Conservation (phyloP, 2,797 vertebrate species). For the Centropyge bicolor region DNA sequence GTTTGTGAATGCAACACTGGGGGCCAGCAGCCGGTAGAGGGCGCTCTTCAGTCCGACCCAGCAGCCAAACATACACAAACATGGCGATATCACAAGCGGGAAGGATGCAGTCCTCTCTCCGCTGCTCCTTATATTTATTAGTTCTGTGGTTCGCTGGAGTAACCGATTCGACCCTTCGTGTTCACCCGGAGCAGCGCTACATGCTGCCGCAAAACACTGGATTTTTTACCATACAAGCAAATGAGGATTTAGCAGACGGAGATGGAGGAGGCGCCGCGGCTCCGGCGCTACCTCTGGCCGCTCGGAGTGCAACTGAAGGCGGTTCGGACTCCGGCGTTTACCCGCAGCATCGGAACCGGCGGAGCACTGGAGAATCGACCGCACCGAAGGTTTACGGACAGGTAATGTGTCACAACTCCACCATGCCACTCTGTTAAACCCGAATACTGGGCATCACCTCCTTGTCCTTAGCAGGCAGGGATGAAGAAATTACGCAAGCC, state of each 20-base stretch:
- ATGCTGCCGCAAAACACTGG: constrained; percentile 84
- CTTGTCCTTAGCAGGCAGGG: constrained; percentile 36
- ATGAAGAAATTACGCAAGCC: constrained; percentile 51
- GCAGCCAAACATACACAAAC: constrained; percentile 83
- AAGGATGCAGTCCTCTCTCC: constrained; percentile 78
- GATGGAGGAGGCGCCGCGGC: constrained; percentile 71
- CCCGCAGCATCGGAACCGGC: constrained; percentile 78
- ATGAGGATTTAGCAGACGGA: constrained; percentile 56
- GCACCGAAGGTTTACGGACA: constrained; percentile 93
- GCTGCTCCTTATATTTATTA: constrained; percentile 68
- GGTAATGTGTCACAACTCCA: constrained; percentile 81
- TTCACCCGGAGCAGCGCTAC: constrained; percentile 70
- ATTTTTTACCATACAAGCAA: constrained; percentile 79
- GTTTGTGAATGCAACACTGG: constrained; percentile 53
- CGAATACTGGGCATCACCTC: constrained; percentile 28
- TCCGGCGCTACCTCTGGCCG: constrained; percentile 69
- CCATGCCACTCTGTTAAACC: neutral
- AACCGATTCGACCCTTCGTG: constrained; percentile 70
- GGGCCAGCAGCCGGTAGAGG: constrained; percentile 72
- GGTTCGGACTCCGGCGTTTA: constrained; percentile 58
- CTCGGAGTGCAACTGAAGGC: constrained; percentile 60
- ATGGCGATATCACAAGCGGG: constrained; percentile 83
- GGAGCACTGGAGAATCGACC: constrained; percentile 84
- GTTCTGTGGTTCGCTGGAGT: constrained; percentile 66
- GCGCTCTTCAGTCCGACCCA: constrained; percentile 73